Evolutionary conservation across 35 echinoderm and acorn worm species (phyloP), one percentile per base, ranked within the genome.

Genomic region (Apostichopus parvimensis): DNA sequence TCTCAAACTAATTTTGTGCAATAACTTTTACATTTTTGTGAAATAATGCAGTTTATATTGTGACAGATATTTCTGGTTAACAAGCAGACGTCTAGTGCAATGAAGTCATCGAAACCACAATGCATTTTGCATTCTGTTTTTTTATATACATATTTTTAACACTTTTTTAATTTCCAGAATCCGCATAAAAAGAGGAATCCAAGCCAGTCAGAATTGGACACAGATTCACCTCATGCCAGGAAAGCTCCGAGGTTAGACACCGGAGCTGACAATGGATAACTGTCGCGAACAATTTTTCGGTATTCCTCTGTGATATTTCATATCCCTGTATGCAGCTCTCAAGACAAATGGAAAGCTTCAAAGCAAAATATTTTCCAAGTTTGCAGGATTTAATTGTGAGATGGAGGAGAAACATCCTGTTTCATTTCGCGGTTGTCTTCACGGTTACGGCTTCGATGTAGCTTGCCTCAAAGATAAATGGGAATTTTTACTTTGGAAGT

Each of bases 101-200:
- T n/a, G n/a, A n/a, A n/a, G n/a, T n/a, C n/a, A n/a, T n/a, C n/a
- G n/a, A n/a, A n/a, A n/a, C n/a, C n/a, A n/a, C n/a, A n/a, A 28
- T 28, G 26, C 26, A 28, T 28, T 28, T 28, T 28, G 26, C 26
- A 28, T 28, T 28, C 26, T 28, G 26, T 0, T 28, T 28, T 28
- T 28, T 28, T 28, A 28, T 1, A 28, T 28, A 28, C 1, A n/a
- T n/a, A n/a, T n/a, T n/a, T n/a, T n/a, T n/a, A n/a, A n/a, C n/a
- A n/a, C 34, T 45, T 45, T 15, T 87, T 66, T 5, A 5, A 87
- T 23, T 72, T 73, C 8, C 90, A 96, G 95, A 96, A 96, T 87
- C 77, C 73, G 76, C 95, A 96, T 71, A 96, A 96, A 91, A 96
- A 96, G 83, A 88, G 95, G 77, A 91, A 94, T 23, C 94, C 93